Conservation (phyloP, 2,888 invertebrate species). For the Andricus curvator region DNA sequence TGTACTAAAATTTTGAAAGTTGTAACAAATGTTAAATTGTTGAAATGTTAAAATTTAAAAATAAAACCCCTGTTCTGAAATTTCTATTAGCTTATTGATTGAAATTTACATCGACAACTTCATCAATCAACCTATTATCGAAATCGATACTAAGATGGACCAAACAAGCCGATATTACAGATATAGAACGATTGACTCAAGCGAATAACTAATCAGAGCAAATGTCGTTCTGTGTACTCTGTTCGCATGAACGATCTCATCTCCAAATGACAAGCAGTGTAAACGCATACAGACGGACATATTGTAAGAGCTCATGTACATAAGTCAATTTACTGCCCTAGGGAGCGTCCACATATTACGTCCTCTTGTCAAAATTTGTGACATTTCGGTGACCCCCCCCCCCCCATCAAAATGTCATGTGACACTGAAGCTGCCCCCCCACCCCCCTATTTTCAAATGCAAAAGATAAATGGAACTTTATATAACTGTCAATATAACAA, state of each 20-base stretch:
- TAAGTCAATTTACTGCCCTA: conserved; percentile 22
- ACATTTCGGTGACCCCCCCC: no score
- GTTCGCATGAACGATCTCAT: conserved; percentile 27
- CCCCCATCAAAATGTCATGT: no score
- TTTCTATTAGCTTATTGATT: background rate
- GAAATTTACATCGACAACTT: background rate
- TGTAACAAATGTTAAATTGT: no score
- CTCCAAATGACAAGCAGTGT: conserved; percentile 31
- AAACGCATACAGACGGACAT: conserved; percentile 12
- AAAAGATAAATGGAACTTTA: no score
- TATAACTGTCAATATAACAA: no score
- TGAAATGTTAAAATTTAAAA: no score
- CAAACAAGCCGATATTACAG: conserved; percentile 31
- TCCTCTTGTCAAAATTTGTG: no score
- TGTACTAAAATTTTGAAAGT: no score
- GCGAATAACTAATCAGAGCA: conserved; percentile 60
- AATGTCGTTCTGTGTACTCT: conserved; percentile 51
- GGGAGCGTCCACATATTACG: no score
- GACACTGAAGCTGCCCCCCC: no score
- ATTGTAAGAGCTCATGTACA: conserved; percentile 14
- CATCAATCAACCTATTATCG: conserved; percentile 26
- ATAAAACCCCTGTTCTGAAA: background rate
- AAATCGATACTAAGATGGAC: conserved; percentile 19
- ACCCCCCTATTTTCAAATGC: no score
- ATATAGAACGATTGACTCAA: conserved; percentile 42